These are phyloP conservation scores for Diaprepes abbreviatus DNA, from an alignment of 2,888 invertebrate genomes.

Conservation along the genomic window DNA sequence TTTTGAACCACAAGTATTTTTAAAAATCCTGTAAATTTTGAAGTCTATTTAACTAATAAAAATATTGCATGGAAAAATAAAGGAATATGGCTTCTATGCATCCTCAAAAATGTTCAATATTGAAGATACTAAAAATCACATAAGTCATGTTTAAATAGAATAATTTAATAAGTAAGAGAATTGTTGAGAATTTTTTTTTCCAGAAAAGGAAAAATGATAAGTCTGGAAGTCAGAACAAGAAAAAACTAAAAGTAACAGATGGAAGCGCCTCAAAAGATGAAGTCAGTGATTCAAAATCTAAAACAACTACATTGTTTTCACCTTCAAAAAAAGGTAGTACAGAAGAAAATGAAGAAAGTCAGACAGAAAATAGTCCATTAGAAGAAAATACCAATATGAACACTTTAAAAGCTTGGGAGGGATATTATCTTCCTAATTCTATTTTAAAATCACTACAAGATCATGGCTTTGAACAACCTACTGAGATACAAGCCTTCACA, in stretches of 20 bases:
- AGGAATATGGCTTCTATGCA: no score
- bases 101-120: no score
- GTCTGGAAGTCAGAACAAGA: constrained; percentile 27
- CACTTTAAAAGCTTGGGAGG: constrained; percentile 35
- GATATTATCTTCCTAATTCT: constrained; percentile 56
- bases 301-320: constrained; percentile 11
- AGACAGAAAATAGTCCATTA: neutral
- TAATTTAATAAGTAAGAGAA: no score
- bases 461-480: constrained; percentile 85
- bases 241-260: constrained; percentile 46
- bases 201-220: constrained; percentile 42
- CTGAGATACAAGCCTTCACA: constrained; percentile 87
- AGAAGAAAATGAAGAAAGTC: constrained; percentile 11
- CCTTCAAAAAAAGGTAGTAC: constrained; percentile 43
- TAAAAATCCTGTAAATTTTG: no score
- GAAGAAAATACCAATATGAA: constrained; percentile 2
- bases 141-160: no score
- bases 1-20: no score
- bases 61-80: no score
- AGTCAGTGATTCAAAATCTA: neutral
- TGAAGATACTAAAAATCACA: no score
- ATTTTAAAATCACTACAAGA: constrained; percentile 83
- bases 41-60: no score
- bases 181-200: constrained; percentile 23
- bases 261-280: constrained; percentile 1